Evolutionary conservation across 2,888 invertebrate species (phyloP).

Genomic region (Euzophera pinguis): DNA sequence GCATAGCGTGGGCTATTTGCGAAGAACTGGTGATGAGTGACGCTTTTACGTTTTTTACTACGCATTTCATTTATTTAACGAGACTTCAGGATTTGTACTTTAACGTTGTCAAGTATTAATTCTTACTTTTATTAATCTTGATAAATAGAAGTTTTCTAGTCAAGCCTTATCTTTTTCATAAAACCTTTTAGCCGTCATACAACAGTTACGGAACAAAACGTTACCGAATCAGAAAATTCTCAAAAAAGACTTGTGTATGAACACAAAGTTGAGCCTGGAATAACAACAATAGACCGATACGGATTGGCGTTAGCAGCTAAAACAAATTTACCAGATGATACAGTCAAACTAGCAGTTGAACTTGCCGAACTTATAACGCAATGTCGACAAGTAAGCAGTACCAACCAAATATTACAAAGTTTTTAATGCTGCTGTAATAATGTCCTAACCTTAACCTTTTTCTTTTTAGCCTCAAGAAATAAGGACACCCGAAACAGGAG

Average conservation of each 20-base stretch:
- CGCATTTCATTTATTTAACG: conserved; percentile 84
- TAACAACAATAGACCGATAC: conserved; percentile 81
- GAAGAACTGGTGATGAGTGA: conserved; percentile 83
- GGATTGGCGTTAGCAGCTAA: conserved; percentile 83
- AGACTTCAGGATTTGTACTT: conserved; percentile 82
- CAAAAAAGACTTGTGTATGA: conserved; percentile 79
- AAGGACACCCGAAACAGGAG: conserved; percentile 34
- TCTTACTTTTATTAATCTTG: neutral
- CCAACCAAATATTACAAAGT: neutral
- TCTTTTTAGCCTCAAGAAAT: conserved; percentile 46
- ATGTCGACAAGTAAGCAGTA: conserved; percentile 47
- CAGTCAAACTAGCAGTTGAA: conserved; percentile 74
- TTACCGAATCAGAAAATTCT: conserved; percentile 35
- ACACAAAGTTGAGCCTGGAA: conserved; percentile 81
- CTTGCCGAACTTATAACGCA: conserved; percentile 58
- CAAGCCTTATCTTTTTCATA: neutral
- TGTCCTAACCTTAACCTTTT: neutral
- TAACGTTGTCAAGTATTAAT: conserved; percentile 86
- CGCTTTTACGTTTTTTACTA: conserved; percentile 85
- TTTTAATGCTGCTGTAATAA: neutral
- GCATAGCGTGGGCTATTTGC: conserved; percentile 89
- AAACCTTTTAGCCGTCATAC: conserved; percentile 51
- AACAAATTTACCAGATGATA: conserved; percentile 79
- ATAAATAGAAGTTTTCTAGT: neutral
- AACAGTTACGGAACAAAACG: conserved; percentile 54